Conservation (phyloP, 2,113 vertebrate species). For the Dicaeum eximium region DNA sequence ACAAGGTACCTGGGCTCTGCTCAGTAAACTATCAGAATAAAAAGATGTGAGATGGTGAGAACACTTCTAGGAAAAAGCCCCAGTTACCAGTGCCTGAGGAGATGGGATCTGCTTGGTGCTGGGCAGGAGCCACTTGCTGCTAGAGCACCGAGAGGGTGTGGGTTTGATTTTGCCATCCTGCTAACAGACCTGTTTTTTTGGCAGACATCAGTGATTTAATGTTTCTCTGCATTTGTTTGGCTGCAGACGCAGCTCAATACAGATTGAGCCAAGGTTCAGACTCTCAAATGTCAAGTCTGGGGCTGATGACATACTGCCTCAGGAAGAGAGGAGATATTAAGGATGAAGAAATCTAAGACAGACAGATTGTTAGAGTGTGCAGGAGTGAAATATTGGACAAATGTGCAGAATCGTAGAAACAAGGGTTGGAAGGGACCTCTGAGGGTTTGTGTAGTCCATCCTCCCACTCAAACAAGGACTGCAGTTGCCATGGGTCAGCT, state of each 20-base stretch:
- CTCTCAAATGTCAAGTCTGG: neutral
- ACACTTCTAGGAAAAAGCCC: neutral
- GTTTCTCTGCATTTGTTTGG: neutral
- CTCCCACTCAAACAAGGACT: neutral
- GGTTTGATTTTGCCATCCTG: neutral
- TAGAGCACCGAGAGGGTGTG: accelerated
- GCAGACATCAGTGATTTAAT: neutral
- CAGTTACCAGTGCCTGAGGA: neutral
- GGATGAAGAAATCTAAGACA: neutral
- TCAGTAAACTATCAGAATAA: neutral
- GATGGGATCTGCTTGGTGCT: neutral
- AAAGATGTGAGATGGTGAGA: neutral
- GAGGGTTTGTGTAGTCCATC: neutral
- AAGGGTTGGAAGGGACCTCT: neutral
- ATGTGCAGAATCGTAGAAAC: neutral
- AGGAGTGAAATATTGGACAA: neutral
- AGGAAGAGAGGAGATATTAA: neutral
- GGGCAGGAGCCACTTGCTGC: neutral
- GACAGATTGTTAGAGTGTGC: neutral
- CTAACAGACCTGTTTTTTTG: neutral
- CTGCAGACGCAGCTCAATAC: neutral
- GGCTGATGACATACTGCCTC: neutral
- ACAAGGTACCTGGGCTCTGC: neutral
- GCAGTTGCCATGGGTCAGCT: neutral
- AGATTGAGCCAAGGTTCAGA: neutral